Base-by-base conservation (phyloP, 1,140 invertebrate genomes). In the Agraylea sexmaculata region DNA sequence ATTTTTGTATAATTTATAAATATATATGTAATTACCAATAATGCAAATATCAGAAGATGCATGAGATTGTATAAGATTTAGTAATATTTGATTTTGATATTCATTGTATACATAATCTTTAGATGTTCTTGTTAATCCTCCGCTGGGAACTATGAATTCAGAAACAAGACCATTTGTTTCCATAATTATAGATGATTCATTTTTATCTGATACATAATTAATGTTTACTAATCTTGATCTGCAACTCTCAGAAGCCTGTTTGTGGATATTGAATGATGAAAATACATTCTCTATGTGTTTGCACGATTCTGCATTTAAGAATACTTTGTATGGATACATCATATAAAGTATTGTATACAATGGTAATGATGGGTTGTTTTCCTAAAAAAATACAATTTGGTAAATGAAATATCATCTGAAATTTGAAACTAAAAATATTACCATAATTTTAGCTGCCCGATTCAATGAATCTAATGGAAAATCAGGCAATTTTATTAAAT, bases 381-480 rank as follows among this genome's bases (percentile, higher is more conserved):
- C 74, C 85, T 86, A 62, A 42, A 70, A 71, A 45, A 57, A 45
- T 42, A 47, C 22, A 28, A 40, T 25, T 40, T 31, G 23, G 21
- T n/a, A n/a, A n/a, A n/a, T n/a, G 8, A 38, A 17, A 11, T 2
- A 13, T 39, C 11, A 4, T 16, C 13, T 5, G 16, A 4, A n/a
- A 8, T 13, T 22, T 32, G 18, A 11, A 31, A 41, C 38, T 47
- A 55, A 31, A 21, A 15, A 15, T 31, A 45, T 68, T 69, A 90
- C 86, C 74, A 93, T 56, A 50, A 95, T 77, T 51, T 70, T 58
- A 0, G 78, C 77, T 15, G 76, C 74, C 4, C 66, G 56, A 1
- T 62, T 53, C 11, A 95, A 54, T 67, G 81, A 92, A 52, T 93
- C 86, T 1, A 93, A 55, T 0, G 93, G 92, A 61, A 96, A 94